These are phyloP conservation scores for Phymorhynchus buccinoides DNA, from an alignment of 1,140 invertebrate genomes.

Conservation along the genomic window DNA sequence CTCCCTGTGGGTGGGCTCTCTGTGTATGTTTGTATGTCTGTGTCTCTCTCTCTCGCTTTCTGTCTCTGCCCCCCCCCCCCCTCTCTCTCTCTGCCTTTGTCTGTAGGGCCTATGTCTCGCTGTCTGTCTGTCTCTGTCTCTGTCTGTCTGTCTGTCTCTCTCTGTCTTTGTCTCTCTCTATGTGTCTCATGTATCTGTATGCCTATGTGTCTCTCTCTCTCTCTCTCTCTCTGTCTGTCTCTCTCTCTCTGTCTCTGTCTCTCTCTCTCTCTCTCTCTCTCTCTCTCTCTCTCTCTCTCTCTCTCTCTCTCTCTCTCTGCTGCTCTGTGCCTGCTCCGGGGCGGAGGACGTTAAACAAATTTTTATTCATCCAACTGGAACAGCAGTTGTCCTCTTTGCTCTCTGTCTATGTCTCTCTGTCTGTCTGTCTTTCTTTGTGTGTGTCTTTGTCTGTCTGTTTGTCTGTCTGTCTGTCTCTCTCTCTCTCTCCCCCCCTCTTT, in stretches of 20 bases:
- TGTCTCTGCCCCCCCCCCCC: not conserved
- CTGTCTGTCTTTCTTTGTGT: not conserved
- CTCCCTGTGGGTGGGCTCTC: not conserved
- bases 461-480: too few relatives aligned
- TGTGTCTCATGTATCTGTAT: not conserved
- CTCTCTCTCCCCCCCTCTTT: too few relatives aligned
- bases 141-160: slow-evolving; percentile 5
- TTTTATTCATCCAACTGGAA: too few relatives aligned
- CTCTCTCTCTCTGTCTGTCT: not conserved
- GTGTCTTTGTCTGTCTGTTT: too few relatives aligned
- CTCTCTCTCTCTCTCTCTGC: too few relatives aligned
- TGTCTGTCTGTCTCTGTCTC: not conserved
- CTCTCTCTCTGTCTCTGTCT: not conserved
- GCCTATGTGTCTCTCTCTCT: not conserved
- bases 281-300: too few relatives aligned
- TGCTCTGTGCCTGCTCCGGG: too few relatives aligned
- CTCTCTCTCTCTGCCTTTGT: not conserved
- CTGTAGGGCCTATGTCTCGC: not conserved
- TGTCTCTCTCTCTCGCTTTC: not conserved
- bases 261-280: too few relatives aligned
- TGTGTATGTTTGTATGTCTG: slow-evolving; percentile 9
- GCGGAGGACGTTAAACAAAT: too few relatives aligned
- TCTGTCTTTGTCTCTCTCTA: not conserved
- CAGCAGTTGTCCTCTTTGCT: too few relatives aligned
- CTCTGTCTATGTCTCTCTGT: not conserved